Evolutionary conservation across 2,888 invertebrate genomes (phyloP).

Genomic region (Pocota personata): DNA sequence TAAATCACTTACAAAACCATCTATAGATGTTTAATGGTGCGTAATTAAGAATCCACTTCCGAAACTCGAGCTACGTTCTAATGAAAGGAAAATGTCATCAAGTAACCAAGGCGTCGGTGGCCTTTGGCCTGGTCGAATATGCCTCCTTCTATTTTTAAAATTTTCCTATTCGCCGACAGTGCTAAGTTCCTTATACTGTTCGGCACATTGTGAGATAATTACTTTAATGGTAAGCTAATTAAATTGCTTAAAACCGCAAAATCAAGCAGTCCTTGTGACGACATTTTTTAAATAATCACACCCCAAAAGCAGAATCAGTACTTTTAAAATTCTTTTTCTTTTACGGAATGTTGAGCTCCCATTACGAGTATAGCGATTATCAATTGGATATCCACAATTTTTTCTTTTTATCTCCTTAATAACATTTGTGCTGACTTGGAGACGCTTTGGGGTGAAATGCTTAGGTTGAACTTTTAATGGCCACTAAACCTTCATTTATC

Average conservation of each 20-base stretch:
- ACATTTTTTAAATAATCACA: not conserved
- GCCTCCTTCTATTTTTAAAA: not conserved
- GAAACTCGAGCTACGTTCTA: not conserved
- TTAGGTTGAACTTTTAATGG: conserved; percentile 14
- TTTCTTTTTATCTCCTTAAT: not conserved
- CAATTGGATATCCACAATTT: not conserved
- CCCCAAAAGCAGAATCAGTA: not conserved
- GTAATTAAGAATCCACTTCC: not conserved
- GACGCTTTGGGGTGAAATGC: not conserved
- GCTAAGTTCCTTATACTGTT: not conserved
- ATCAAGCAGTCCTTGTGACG: not conserved
- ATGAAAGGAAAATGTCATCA: not conserved
- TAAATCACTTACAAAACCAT: not conserved
- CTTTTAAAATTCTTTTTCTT: not conserved
- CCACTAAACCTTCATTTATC: not conserved
- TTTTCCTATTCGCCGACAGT: not conserved
- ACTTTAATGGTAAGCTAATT: conserved; percentile 11
- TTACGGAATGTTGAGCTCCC: not conserved
- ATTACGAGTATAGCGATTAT: not conserved
- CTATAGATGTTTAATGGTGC: not conserved
- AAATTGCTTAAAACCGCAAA: not conserved
- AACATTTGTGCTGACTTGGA: not conserved
- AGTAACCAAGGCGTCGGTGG: not conserved
- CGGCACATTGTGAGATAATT: conserved; percentile 9
- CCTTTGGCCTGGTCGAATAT: not conserved